Evolutionary conservation across 92 coral and sea anemone genomes (phyloP).

Genomic region (Montipora capitata): DNA sequence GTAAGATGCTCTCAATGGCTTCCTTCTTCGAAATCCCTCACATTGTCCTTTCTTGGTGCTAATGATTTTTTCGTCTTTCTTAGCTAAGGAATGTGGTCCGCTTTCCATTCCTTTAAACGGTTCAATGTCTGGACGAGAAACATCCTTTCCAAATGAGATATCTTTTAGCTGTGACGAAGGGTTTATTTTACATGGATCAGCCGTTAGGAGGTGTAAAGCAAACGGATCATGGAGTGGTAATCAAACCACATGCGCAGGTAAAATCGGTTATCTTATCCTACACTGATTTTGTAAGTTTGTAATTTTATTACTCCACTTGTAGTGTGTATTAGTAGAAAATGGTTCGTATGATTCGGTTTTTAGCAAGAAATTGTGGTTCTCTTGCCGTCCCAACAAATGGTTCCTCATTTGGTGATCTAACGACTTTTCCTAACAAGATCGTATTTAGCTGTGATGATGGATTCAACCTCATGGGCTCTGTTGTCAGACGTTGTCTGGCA

Average conservation of each 20-base stretch:
- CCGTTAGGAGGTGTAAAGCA: slow-evolving; percentile 43
- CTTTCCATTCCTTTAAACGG: slow-evolving; percentile 28
- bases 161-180: slow-evolving; percentile 74
- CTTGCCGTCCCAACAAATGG: slow-evolving; percentile 64
- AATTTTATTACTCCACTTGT: no score
- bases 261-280: no score
- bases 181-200: slow-evolving; percentile 70
- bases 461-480: slow-evolving; percentile 63
- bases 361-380: slow-evolving; percentile 64
- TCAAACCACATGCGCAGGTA: slow-evolving; percentile 62
- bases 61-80: neutral
- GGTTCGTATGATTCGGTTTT: neutral
- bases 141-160: slow-evolving; percentile 71
- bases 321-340: no score
- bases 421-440: slow-evolving; percentile 62
- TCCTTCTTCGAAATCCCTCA: no score
- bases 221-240: slow-evolving; percentile 73
- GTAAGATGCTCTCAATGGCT: neutral
- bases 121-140: slow-evolving; percentile 52
- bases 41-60: no score
- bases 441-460: slow-evolving; percentile 78
- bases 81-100: neutral
- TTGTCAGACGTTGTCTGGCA: slow-evolving; percentile 44
- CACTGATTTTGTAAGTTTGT: no score
- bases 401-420: slow-evolving; percentile 37